Evolutionary conservation across 1,140 invertebrate genomes (phyloP).

Genomic region (Samia ricini): DNA sequence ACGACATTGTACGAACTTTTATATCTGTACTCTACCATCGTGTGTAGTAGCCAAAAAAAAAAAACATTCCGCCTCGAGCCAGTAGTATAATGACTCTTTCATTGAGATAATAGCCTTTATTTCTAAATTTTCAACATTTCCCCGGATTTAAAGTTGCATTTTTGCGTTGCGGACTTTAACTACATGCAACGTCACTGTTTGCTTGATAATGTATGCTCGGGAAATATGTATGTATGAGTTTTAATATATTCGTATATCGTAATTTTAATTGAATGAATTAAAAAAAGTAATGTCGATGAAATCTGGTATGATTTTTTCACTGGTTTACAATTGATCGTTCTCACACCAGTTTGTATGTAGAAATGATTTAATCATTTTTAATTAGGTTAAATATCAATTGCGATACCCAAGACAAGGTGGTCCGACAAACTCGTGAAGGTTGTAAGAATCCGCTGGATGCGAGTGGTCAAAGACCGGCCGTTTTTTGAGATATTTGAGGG

Average conservation of each 20-base stretch:
- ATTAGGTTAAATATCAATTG: too few relatives aligned
- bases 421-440: too few relatives aligned
- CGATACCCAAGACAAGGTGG: too few relatives aligned
- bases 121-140: conserved; percentile 17
- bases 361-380: too few relatives aligned
- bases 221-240: background rate
- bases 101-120: conserved; percentile 26
- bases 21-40: conserved; percentile 12
- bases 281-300: too few relatives aligned
- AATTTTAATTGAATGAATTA: too few relatives aligned
- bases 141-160: conserved; percentile 16
- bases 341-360: too few relatives aligned
- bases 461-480: too few relatives aligned
- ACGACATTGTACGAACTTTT: background rate
- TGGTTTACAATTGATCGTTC: too few relatives aligned
- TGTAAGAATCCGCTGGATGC: too few relatives aligned
- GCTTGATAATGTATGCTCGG: background rate
- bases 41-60: conserved; percentile 17
- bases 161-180: background rate
- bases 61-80: conserved; percentile 5
- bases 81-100: conserved; percentile 18
- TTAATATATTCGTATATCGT: background rate
- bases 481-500: too few relatives aligned
- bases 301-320: too few relatives aligned
- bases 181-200: conserved; percentile 3